Conservation (phyloP, 2,113 vertebrate genomes). For the Amia ocellicauda region DNA sequence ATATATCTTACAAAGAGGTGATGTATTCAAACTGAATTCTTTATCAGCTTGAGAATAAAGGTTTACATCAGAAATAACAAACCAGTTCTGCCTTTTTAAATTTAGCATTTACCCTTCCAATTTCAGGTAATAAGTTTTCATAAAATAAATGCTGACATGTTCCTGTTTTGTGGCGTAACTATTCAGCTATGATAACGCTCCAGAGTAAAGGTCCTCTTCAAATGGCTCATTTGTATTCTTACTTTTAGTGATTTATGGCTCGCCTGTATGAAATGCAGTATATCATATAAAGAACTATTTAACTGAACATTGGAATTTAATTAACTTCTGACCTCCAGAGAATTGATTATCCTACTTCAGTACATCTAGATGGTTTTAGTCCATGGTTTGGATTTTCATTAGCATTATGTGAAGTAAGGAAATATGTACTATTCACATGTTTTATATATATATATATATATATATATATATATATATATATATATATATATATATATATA, state of each 20-base stretch:
- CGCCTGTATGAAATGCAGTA: constrained; percentile 48
- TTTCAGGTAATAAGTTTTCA: constrained; percentile 54
- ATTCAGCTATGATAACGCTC: constrained; percentile 60
- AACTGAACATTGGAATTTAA: constrained; percentile 71
- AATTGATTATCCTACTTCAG: constrained; percentile 42
- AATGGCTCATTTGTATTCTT: constrained; percentile 69
- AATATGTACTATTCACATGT: neutral
- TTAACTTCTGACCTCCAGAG: constrained; percentile 70
- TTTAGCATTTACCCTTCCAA: constrained; percentile 36
- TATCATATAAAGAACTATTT: constrained; percentile 69
- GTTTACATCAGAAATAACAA: too few relatives aligned
- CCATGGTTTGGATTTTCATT: neutral
- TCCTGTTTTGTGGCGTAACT: constrained; percentile 60
- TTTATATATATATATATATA: constrained; percentile 13
- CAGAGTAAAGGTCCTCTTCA: constrained; percentile 60
- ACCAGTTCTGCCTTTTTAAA: too few relatives aligned
- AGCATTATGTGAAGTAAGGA: neutral
- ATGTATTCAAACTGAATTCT: too few relatives aligned
- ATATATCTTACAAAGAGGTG: too few relatives aligned
- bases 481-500: constrained; percentile 7
- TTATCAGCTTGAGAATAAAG: too few relatives aligned
- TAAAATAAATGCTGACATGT: constrained; percentile 57
- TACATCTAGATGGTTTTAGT: neutral
- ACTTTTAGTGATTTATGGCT: constrained; percentile 73
- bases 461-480: constrained; percentile 8